Evolutionary conservation across 2,888 invertebrate species (phyloP), one percentile per base, ranked within the genome.

Genomic region (Spisula subtruncata): DNA sequence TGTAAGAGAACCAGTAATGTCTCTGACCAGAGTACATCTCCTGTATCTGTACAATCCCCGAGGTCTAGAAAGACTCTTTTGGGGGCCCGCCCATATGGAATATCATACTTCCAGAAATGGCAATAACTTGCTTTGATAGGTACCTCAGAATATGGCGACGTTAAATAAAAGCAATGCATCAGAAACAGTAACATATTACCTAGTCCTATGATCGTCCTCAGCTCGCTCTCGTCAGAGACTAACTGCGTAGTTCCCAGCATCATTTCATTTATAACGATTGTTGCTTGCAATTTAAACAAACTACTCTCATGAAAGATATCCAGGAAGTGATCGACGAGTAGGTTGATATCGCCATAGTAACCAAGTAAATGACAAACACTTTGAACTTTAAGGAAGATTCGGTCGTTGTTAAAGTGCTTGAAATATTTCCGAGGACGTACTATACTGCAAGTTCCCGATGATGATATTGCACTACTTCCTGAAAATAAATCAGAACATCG

Each of bases 261-360:
- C 8, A 96, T 91, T 81, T 96, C 94, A 93, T 96, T 96, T 56
- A 96, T 93, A 60, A 96, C 93, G 51, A 95, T 89, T 8, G 95
- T 94, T 4, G 95, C 94, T 82, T 96, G 94, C 91, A 96, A 94
- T 84, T 94, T 93, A 88, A 96, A 94, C 35, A 94, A 89, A 20
- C 90, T 87, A 41, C 94, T 94, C 82, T 95, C 95, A 79, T 94
- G 94, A 85, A 94, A 95, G 35, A 95, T 85, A 41, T 96, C 96
- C 91, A 96, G 88, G 81, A 96, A 94, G 89, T 95, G 94, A 85
- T 96, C 96, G 18, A 96, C 92, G 20, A 96, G 85, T 8, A 96
- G 89, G 51, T 93, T 91, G 5, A 95, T 87, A 86, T 96, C 94
- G 54, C 96, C 96, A 91, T 95, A 94, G 86, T 93, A 92, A 54